Evolutionary conservation across 2,888 invertebrate species (phyloP).

Genomic region (Arrhopalites spinosus): DNA sequence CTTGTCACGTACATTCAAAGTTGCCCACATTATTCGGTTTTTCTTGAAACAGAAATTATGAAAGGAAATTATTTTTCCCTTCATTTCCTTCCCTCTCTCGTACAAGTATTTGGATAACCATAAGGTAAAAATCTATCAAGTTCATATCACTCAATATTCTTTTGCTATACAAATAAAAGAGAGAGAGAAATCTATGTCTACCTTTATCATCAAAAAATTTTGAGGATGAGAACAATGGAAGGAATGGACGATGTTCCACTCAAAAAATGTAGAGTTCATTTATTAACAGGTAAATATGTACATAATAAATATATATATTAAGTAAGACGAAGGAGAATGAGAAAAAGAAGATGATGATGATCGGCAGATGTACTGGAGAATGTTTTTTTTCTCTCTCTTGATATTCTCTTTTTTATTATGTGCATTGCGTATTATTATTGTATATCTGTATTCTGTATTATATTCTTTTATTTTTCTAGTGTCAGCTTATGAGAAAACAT

Average conservation of each 20-base stretch:
- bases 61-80: conserved; percentile 37
- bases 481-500: conserved; percentile 13
- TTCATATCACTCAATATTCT: conserved; percentile 2
- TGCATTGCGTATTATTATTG: no score
- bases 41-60: conserved; percentile 44
- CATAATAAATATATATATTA: neutral
- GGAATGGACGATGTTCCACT: neutral
- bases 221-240: conserved; percentile 9
- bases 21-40: conserved; percentile 36
- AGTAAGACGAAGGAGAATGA: neutral
- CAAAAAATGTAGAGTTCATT: conserved; percentile 10
- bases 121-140: conserved; percentile 14
- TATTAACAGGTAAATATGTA: neutral
- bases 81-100: conserved; percentile 15
- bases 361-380: neutral
- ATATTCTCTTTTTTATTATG: neutral
- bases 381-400: neutral
- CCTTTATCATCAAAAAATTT: neutral
- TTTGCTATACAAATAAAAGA: neutral
- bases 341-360: neutral
- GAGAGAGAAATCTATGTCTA: neutral
- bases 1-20: conserved; percentile 41
- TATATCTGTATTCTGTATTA: neutral
- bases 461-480: neutral
- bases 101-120: neutral